A percentile compares a stretch with the other conserved stretches of the same genome.
Evolutionary conservation across 2,888 invertebrate genomes (phyloP).

Genomic region (Willowsia nigromaculata): DNA sequence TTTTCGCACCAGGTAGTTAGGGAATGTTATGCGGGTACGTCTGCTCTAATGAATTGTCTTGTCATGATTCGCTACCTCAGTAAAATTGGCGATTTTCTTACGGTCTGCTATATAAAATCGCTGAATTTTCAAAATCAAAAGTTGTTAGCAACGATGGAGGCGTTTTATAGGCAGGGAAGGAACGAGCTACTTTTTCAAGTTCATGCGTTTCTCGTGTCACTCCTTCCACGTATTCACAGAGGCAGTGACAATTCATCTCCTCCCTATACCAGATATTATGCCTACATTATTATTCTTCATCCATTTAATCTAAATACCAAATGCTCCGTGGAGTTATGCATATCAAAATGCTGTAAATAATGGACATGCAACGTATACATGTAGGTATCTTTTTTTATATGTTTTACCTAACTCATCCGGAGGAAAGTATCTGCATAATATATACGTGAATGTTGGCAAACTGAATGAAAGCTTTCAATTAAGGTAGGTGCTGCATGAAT

Average conservation of each 20-base stretch:
- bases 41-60: slow-evolving; percentile 46
- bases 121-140: slow-evolving; percentile 2
- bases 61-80: slow-evolving; percentile 31
- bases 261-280: background rate
- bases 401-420: no score
- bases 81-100: slow-evolving; percentile 1
- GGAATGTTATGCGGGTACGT: background rate
- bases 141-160: slow-evolving; percentile 24
- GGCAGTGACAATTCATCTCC: background rate
- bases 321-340: background rate
- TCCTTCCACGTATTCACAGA: background rate
- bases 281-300: background rate
- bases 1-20: no score
- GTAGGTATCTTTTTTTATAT: no score
- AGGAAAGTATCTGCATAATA: background rate
- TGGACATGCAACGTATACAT: background rate
- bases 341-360: background rate
- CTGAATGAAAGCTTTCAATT: background rate
- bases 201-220: slow-evolving; percentile 21
- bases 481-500: background rate
- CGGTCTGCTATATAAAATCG: background rate
- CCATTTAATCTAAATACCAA: background rate
- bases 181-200: slow-evolving; percentile 46
- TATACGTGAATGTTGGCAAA: background rate
- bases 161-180: slow-evolving; percentile 7